A percentile compares a stretch with the other conserved stretches of the same genome.
Evolutionary conservation across 2,888 invertebrate species (phyloP).

Genomic region (Drosophila villosipedis): DNA sequence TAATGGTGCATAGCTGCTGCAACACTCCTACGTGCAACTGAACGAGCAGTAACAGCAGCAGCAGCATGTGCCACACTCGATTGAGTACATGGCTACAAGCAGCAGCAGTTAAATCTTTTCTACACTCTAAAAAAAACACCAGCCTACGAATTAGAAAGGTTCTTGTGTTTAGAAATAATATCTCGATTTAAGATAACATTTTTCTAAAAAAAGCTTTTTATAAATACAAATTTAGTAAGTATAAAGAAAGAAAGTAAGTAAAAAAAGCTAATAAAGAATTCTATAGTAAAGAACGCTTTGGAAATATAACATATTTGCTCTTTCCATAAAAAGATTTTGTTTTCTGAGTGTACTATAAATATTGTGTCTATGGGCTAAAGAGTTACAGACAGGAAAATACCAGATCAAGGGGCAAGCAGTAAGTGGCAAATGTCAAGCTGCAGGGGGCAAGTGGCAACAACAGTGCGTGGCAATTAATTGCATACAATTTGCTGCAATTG

Average conservation of each 20-base stretch:
- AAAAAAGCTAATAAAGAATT: neutral
- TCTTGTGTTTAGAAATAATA: neutral
- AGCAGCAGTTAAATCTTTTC: neutral
- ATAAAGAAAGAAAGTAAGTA: neutral
- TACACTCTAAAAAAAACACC: neutral
- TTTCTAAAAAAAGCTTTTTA: neutral
- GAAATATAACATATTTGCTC: neutral
- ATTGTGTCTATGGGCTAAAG: slow-evolving; percentile 32
- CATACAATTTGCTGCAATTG: neutral
- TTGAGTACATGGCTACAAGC: neutral
- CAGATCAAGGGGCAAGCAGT: neutral
- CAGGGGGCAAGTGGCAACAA: neutral
- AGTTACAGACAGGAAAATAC: neutral
- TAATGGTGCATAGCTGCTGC: slow-evolving; percentile 51
- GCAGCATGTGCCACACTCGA: slow-evolving; percentile 19
- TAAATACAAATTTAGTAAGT: neutral
- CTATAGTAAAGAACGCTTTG: neutral
- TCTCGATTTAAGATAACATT: neutral
- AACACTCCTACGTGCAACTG: slow-evolving; percentile 47
- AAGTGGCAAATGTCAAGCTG: neutral
- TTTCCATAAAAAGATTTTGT: neutral
- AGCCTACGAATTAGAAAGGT: neutral
- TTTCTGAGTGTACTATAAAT: slow-evolving; percentile 1
- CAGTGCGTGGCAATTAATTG: neutral
- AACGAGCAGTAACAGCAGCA: slow-evolving; percentile 11